These are phyloP conservation scores for Orestias chungarensis DNA, from an alignment of 2,797 vertebrate species.

Conservation along the genomic window DNA sequence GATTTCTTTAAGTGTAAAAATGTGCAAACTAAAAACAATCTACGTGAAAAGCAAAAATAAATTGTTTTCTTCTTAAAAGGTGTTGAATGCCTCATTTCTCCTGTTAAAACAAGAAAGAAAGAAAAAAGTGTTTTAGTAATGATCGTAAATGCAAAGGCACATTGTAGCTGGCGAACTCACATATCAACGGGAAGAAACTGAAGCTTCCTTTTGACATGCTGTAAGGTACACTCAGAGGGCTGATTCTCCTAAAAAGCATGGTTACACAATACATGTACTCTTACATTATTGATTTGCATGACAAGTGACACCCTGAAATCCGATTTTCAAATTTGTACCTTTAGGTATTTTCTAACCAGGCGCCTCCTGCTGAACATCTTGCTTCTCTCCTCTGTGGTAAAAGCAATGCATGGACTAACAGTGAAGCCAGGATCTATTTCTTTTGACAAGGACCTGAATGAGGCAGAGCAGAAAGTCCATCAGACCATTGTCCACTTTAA, in stretches of 20 bases:
- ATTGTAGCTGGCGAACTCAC: neutral
- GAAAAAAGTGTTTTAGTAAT: neutral
- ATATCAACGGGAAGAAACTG: constrained; percentile 66
- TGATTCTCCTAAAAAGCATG: constrained; percentile 44
- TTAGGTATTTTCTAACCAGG: constrained; percentile 30
- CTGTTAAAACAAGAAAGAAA: constrained; percentile 23
- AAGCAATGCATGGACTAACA: constrained; percentile 64
- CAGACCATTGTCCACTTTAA: constrained; percentile 28
- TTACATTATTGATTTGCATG: neutral
- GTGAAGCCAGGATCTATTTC: constrained; percentile 70
- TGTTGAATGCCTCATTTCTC: neutral
- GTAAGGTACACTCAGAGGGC: constrained; percentile 15
- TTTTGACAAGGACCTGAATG: constrained; percentile 68
- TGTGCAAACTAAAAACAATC: neutral
- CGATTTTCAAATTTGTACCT: constrained; percentile 59
- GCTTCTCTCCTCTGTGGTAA: constrained; percentile 65
- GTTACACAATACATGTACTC: constrained; percentile 10
- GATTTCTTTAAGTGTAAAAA: neutral
- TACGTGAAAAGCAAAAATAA: neutral
- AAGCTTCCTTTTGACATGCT: constrained; percentile 71
- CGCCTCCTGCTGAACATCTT: constrained; percentile 44
- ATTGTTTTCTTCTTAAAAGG: neutral
- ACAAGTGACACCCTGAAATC: no score
- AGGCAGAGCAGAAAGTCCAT: constrained; percentile 49
- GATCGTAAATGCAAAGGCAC: neutral